These are phyloP conservation scores for Amaurobius ferox DNA, from an alignment of 2,888 invertebrate species.

Conservation along the genomic window DNA sequence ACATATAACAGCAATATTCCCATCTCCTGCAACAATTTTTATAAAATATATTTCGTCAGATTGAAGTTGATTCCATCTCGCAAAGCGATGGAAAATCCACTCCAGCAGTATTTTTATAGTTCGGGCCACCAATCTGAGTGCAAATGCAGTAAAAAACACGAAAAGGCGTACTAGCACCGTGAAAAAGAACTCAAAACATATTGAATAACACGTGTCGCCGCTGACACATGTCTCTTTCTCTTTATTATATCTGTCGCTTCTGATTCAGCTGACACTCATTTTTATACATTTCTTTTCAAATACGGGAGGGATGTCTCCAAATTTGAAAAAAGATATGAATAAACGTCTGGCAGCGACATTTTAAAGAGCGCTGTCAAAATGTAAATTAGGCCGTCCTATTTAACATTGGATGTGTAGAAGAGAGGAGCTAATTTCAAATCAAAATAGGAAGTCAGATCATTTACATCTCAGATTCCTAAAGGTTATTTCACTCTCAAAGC, in stretches of 20 bases:
- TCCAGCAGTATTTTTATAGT: no score
- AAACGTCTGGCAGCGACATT: slow-evolving; percentile 10
- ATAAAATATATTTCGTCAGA: no score
- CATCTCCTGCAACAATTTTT: no score
- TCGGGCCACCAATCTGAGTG: no score
- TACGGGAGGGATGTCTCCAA: neutral
- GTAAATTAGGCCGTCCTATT: slow-evolving; percentile 17
- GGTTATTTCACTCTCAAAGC: no score
- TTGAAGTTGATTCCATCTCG: no score
- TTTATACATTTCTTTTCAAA: neutral
- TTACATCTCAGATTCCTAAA: no score
- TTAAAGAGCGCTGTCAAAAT: slow-evolving; percentile 35
- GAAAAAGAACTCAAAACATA: neutral
- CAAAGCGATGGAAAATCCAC: no score
- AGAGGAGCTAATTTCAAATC: neutral
- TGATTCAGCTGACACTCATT: slow-evolving; percentile 17
- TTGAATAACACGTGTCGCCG: slow-evolving; percentile 20
- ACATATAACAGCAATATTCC: no score
- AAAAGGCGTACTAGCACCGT: neutral
- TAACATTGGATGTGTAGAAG: slow-evolving; percentile 2
- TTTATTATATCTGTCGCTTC: no score
- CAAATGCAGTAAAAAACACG: neutral
- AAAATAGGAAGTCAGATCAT: neutral
- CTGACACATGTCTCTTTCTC: slow-evolving; percentile 7
- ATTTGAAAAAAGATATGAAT: slow-evolving; percentile 3